Evolutionary conservation across 35 echinoderm and acorn worm genomes (phyloP), one percentile per base, ranked within the genome.

Genomic region (Apostichopus californicus): DNA sequence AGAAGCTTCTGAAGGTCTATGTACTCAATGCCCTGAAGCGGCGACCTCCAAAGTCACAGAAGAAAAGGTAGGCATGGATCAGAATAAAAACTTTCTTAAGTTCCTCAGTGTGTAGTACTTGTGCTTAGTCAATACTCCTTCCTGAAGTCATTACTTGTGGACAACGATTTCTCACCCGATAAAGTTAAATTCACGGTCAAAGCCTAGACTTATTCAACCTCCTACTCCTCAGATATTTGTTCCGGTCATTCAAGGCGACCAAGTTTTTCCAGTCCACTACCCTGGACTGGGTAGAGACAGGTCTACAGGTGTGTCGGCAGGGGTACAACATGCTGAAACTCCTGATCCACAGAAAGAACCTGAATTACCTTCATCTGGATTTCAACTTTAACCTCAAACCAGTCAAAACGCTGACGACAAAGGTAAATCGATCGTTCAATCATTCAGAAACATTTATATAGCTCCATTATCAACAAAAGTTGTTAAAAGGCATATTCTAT

Each of bases 301-400:
- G 96, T 9, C 79, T 96, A 10, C 94, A 96, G 80, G 94, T 95
- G 79, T 98, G 96, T 77, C 82, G 96, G 13, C 96, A 98, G 81
- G 96, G 96, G 5, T 98, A 98, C 94, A 98, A 98, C 96, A 98
- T 98, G 96, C 93, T 98, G 60, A 98, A 98, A 77, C 93, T 98
- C 13, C 83, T 98, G 55, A 98, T 98, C 73, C 97, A 98, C 73
- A 88, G 97, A 54, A 98, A 98, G 87, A 98, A 98, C 71, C 95
- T 98, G 90, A 98, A 98, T 92, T 98, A 98, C 65, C 97, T 98
- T 14, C 97, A 98, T 94, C 95, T 98, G 87, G 97, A 98, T 78
- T 98, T 96, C 95, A 98, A 98, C 91, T 98, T 98, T 90, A 98
- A 98, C 56, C 84, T 98, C 10, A 98, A 98, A 73, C 97, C 97